phyloP scores from a whole-genome alignment of 2,888 invertebrate genomes.

The Phyllotreta striolata region DNA sequence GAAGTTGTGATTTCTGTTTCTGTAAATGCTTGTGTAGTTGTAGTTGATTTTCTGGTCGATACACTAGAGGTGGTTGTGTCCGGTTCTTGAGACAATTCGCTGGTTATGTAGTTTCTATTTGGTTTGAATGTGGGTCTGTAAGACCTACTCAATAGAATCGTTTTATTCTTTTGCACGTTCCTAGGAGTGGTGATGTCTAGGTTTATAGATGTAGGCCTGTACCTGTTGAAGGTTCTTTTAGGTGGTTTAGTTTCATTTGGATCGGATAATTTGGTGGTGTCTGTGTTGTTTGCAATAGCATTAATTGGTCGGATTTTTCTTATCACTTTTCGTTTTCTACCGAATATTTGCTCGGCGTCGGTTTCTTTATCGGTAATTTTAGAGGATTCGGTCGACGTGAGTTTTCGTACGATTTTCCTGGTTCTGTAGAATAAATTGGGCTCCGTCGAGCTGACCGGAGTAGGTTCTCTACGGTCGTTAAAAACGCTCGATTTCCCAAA shows the following conservation, averaged over 20 bases:
- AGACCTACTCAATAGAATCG: slow-evolving; percentile 17
- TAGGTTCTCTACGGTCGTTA: slow-evolving; percentile 14
- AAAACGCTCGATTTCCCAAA: slow-evolving; percentile 21
- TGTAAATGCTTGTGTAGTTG: slow-evolving; percentile 23
- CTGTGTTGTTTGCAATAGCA: not conserved
- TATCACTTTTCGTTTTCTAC: slow-evolving; percentile 52
- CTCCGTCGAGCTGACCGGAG: slow-evolving; percentile 41
- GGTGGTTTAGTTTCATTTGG: slow-evolving; percentile 16
- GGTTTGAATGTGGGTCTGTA: not conserved
- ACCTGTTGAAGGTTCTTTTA: slow-evolving; percentile 17
- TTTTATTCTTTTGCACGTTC: slow-evolving; percentile 22
- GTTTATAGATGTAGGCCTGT: slow-evolving; percentile 1
- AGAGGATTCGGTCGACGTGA: slow-evolving; percentile 37
- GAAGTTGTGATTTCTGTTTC: slow-evolving; percentile 10
- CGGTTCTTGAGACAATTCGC: slow-evolving; percentile 12
- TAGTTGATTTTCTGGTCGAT: slow-evolving; percentile 15
- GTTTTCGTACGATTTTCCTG: slow-evolving; percentile 56
- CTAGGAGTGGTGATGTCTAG: slow-evolving; percentile 15
- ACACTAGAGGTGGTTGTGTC: not conserved
- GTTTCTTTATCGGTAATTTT: slow-evolving; percentile 29
- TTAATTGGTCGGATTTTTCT: slow-evolving; percentile 50
- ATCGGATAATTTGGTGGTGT: not conserved
- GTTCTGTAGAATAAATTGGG: slow-evolving; percentile 47
- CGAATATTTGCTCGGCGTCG: slow-evolving; percentile 22
- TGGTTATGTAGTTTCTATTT: slow-evolving; percentile 12